Percentiles rank a stretch among this genome's conserved stretches.
phyloP scores from a whole-genome alignment of 2,797 vertebrate species.

The Philypnodon macrostomus region DNA sequence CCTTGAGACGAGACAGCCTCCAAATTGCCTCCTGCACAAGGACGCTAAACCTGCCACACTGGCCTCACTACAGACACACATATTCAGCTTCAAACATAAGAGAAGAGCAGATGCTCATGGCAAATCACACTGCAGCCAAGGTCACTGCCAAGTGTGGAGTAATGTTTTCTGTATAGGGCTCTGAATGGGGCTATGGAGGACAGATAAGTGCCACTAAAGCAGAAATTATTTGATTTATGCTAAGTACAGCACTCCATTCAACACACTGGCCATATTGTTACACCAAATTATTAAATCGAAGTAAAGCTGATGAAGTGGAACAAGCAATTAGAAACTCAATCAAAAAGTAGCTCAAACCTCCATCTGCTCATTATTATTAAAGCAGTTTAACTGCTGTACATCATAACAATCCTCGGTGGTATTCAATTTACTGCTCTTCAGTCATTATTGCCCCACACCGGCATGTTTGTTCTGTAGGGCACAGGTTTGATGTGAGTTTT shows the following conservation, averaged over 20 bases:
- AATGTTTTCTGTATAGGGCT: conserved; percentile 9
- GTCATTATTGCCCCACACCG: conserved; percentile 30
- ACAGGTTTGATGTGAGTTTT: conserved; percentile 15
- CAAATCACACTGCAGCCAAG: neutral
- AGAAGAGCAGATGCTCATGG: conserved; percentile 24
- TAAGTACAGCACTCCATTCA: conserved; percentile 19
- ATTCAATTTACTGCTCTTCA: conserved; percentile 22
- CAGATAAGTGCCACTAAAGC: neutral
- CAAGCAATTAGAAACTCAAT: conserved; percentile 56
- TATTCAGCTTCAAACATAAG: conserved; percentile 10
- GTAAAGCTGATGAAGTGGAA: conserved; percentile 51
- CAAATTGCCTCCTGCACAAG: neutral
- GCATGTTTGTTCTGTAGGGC: conserved; percentile 25
- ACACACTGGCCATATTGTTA: conserved; percentile 27
- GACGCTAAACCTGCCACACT: conserved; percentile 15
- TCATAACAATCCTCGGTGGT: conserved; percentile 12
- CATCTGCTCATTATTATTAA: conserved; percentile 42
- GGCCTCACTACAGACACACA: conserved; percentile 28
- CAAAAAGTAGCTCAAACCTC: conserved; percentile 35
- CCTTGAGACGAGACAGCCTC: conserved; percentile 5
- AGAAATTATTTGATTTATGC: conserved; percentile 7
- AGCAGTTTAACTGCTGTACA: conserved; percentile 21
- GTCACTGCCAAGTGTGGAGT: neutral
- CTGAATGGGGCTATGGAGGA: too few relatives aligned
- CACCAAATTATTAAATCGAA: conserved; percentile 37